Evolutionary conservation across 1,140 invertebrate species (phyloP).

Genomic region (Drosophila mojavensis): DNA sequence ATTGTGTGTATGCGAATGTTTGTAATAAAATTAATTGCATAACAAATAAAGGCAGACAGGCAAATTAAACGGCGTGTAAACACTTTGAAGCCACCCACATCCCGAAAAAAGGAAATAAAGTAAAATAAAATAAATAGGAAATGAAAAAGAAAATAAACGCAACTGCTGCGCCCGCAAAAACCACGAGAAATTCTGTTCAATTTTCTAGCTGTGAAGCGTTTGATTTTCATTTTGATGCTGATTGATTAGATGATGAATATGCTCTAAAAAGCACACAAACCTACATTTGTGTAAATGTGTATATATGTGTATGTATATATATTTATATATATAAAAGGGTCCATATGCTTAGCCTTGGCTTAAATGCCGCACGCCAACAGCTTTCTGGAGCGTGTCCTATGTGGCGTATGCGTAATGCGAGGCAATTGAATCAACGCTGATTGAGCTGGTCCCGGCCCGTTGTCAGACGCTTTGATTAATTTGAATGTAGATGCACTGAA

Average conservation of each 20-base stretch:
- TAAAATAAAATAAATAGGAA: background rate
- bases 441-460: conserved; percentile 33
- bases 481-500: conserved; percentile 7
- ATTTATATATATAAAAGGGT: conserved; percentile 7
- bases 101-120: background rate
- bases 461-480: conserved; percentile 45
- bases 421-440: conserved; percentile 43
- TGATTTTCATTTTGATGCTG: conserved; percentile 63
- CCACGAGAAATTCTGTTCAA: conserved; percentile 57
- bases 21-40: conserved; percentile 79
- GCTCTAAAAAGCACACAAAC: conserved; percentile 19
- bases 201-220: conserved; percentile 29
- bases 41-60: conserved; percentile 74
- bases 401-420: conserved; percentile 34
- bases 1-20: conserved; percentile 28
- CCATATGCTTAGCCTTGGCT: conserved; percentile 49
- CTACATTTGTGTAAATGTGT: background rate
- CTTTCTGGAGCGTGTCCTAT: background rate
- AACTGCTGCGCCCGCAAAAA: conserved; percentile 21
- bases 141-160: background rate
- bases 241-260: conserved; percentile 57
- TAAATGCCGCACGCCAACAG: conserved; percentile 5
- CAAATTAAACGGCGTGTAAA: conserved; percentile 77
- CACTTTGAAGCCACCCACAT: conserved; percentile 65
- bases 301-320: background rate